These are phyloP conservation scores for Lutraria lutraria DNA, from an alignment of 2,888 invertebrate genomes.

Conservation along the genomic window DNA sequence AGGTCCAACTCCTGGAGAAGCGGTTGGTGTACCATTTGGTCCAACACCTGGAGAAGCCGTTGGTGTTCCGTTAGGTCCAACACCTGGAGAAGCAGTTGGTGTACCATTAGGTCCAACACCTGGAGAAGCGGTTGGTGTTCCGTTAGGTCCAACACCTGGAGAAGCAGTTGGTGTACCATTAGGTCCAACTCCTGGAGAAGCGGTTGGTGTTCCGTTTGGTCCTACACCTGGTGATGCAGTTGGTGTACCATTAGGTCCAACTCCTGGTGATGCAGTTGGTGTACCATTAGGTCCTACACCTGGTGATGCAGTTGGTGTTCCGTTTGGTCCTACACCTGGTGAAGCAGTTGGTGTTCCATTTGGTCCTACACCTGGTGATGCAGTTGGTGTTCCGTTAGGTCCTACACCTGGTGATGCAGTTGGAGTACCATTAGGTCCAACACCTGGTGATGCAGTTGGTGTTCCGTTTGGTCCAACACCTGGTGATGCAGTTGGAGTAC, in stretches of 20 bases:
- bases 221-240: conserved; percentile 52
- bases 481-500: conserved; percentile 60
- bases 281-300: conserved; percentile 30
- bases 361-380: conserved; percentile 42
- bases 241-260: conserved; percentile 48
- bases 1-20: conserved; percentile 33
- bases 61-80: conserved; percentile 46
- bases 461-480: conserved; percentile 44
- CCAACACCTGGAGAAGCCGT: conserved; percentile 48
- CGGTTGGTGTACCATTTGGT: conserved; percentile 54
- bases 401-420: conserved; percentile 56
- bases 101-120: conserved; percentile 44
- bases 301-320: conserved; percentile 64
- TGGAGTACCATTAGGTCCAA: conserved; percentile 60
- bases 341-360: conserved; percentile 53
- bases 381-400: conserved; percentile 58
- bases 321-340: conserved; percentile 36
- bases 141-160: conserved; percentile 43
- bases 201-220: conserved; percentile 41
- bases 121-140: conserved; percentile 60
- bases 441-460: conserved; percentile 60
- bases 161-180: conserved; percentile 56
- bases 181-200: conserved; percentile 45
- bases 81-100: conserved; percentile 60
- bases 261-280: conserved; percentile 51